Evolutionary conservation across 2,113 vertebrate genomes (phyloP).

Genomic region (Peromyscus californicus): DNA sequence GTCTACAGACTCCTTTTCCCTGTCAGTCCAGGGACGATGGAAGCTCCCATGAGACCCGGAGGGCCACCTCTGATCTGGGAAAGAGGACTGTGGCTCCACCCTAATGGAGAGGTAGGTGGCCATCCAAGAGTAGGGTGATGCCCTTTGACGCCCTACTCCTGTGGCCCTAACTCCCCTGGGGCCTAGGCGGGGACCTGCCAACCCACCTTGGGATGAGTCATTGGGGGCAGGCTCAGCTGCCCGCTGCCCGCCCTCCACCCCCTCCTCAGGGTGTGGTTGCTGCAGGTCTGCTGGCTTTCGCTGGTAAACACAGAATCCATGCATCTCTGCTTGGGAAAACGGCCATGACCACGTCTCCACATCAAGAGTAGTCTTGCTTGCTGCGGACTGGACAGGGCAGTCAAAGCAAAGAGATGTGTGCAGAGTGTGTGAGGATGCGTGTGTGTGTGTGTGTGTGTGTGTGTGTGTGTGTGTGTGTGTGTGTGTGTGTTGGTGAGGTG

Average conservation of each 20-base stretch:
- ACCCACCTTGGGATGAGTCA: slow-evolving; percentile 79
- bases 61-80: neutral
- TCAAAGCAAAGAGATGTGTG: neutral
- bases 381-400: neutral
- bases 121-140: neutral
- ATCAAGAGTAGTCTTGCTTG: neutral
- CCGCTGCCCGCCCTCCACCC: slow-evolving; percentile 38
- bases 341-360: neutral
- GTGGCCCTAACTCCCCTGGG: slow-evolving; percentile 32
- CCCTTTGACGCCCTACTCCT: neutral
- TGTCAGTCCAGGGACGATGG: neutral
- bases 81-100: neutral
- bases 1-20: neutral
- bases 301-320: slow-evolving; percentile 66
- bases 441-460: too few relatives aligned
- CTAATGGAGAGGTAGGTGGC: neutral
- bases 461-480: too few relatives aligned
- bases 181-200: slow-evolving; percentile 61
- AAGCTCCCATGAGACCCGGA: neutral
- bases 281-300: slow-evolving; percentile 42
- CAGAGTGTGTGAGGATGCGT: too few relatives aligned
- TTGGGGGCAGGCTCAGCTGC: slow-evolving; percentile 57
- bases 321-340: slow-evolving; percentile 18
- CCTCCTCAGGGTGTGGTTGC: slow-evolving; percentile 63
- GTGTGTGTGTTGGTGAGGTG: neutral